A percentile compares a stretch with the other conserved stretches of the same genome.
Evolutionary conservation across 2,888 invertebrate genomes (phyloP).

Genomic region (Lissocephala sabroskyi): DNA sequence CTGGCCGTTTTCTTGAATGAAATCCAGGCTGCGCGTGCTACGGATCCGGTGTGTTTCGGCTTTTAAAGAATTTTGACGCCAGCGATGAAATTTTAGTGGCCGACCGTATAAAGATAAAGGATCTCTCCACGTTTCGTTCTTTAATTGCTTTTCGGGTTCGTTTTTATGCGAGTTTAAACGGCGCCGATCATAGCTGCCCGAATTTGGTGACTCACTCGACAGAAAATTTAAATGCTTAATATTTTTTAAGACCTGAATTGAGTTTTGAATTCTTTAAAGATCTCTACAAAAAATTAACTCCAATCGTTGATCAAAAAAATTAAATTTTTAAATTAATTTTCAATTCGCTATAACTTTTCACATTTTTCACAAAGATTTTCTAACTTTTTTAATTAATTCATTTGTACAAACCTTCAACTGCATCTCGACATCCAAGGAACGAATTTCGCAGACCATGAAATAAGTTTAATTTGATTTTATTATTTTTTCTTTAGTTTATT

Average conservation of each 20-base stretch:
- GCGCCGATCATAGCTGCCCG: too few species aligned
- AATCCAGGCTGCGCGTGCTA: constrained; percentile 33
- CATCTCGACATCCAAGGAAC: constrained; percentile 50
- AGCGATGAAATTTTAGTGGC: constrained; percentile 52
- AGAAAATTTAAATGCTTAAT: too few species aligned
- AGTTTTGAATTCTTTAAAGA: too few species aligned
- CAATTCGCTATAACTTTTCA: neutral
- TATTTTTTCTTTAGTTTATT: constrained; percentile 6
- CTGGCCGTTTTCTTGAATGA: constrained; percentile 35
- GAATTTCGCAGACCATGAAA: constrained; percentile 61
- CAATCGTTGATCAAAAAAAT: too few species aligned
- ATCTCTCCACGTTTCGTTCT: constrained; percentile 63
- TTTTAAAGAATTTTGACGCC: constrained; percentile 67
- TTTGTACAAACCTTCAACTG: constrained; percentile 61
- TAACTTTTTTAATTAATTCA: constrained; percentile 1
- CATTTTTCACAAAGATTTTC: too few species aligned
- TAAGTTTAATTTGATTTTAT: neutral
- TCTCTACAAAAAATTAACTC: too few species aligned
- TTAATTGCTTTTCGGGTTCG: constrained; percentile 20
- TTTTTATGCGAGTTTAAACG: too few species aligned
- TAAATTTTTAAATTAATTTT: neutral
- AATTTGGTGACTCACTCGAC: too few species aligned
- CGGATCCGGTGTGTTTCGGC: constrained; percentile 11
- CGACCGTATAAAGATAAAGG: constrained; percentile 62
- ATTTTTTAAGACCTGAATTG: too few species aligned